Conservation (phyloP, 1,140 invertebrate species). For the Patella vulgata region DNA sequence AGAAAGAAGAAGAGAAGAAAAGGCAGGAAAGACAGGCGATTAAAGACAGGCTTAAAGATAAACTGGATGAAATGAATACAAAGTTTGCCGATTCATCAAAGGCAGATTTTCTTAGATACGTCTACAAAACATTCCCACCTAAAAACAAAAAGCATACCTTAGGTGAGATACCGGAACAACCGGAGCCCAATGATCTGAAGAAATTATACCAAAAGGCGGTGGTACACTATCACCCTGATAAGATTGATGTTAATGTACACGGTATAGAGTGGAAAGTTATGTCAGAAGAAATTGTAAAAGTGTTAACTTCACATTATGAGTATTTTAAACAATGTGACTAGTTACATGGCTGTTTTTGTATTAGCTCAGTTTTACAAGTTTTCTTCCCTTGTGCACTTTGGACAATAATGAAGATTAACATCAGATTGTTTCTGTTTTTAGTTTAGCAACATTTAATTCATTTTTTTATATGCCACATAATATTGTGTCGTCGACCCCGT, state of each 20-base stretch:
- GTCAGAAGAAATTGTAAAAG: constrained; percentile 45
- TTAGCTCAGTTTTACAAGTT: no score
- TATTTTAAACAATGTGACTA: neutral
- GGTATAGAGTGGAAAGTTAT: constrained; percentile 39
- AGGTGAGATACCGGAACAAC: neutral
- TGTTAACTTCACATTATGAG: constrained; percentile 38
- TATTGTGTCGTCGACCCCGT: no score
- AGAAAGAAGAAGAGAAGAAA: constrained; percentile 28
- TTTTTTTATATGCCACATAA: no score
- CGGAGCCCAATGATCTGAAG: constrained; percentile 18
- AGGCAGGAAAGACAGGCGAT: constrained; percentile 28
- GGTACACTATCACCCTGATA: constrained; percentile 47
- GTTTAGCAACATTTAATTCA: no score
- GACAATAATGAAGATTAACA: no score
- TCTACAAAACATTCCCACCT: constrained; percentile 41
- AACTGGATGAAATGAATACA: constrained; percentile 24
- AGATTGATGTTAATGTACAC: constrained; percentile 23
- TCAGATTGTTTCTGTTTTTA: no score
- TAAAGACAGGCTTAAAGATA: constrained; percentile 29
- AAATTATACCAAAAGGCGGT: constrained; percentile 40
- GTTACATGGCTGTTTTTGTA: no score
- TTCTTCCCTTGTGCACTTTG: no score
- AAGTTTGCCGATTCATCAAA: constrained; percentile 6
- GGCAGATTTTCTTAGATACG: constrained; percentile 32
- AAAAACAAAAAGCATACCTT: constrained; percentile 33